Base-by-base conservation (phyloP, 1,140 invertebrate genomes). In the Papilio polyxenes region DNA sequence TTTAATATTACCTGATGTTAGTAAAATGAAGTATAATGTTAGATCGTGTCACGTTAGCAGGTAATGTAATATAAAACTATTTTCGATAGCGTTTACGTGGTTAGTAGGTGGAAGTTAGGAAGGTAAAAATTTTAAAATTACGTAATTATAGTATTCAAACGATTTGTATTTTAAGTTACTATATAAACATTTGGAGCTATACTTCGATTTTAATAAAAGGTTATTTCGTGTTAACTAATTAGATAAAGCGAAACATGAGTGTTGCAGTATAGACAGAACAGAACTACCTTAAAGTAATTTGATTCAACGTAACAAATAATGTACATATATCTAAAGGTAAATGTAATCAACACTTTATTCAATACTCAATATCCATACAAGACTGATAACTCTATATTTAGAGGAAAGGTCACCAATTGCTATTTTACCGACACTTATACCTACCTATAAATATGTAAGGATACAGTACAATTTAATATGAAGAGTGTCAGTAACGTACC, bases 401-500 rank as follows among this genome's bases (percentile, higher is more conserved):
- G 23, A 31, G 23, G 23, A 31, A 31, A 44, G 4, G 7, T 44
- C 40, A 51, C 49, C 0, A 13, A 51, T 51, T 13, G 13, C 10
- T 13, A 11, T 51, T 51, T 51, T 51, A 13, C 0, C 49, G 11
- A 13, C 11, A 5, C 51, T 53, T 0, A 53, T 53, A 4, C 15
- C 15, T 53, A 4, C 15, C 15, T 53, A 53, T 53, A 53, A 53
- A 17, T 5, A 53, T 53, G 51, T 15, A 53, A 53, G 11, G 51
- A 53, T 15, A 53, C 51, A 53, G 4, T 0, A 15, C 5, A 44
- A 3, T 53, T 53, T 17, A 72, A 20, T 65, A 74, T 11, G 17
- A 72, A 59, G 15, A 53, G 20, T 82, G 7, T 51, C 49, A 23
- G 48, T 59, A 82, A 82, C 87, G 89, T 86, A 94, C 92, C 92